A percentile compares a stretch with the other conserved stretches of the same genome.
Conservation (phyloP, 2,797 vertebrate genomes). For the Anguilla megastoma region DNA sequence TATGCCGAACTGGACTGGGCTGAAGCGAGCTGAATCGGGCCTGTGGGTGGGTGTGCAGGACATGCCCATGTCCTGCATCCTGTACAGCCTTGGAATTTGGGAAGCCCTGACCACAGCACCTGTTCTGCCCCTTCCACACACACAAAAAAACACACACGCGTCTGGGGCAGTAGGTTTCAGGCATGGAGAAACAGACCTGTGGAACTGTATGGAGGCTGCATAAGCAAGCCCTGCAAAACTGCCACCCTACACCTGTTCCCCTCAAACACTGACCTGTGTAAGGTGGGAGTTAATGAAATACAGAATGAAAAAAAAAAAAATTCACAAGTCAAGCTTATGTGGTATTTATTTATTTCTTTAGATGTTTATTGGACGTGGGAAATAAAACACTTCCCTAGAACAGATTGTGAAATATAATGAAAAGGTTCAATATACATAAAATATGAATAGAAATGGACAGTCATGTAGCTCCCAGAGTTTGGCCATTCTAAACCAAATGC, state of each 20-base stretch:
- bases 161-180: neutral
- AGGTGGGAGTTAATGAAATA: neutral
- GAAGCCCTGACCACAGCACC: neutral
- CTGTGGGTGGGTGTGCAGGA: neutral
- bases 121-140: neutral
- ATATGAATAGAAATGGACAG: conserved; percentile 42
- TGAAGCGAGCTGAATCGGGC: neutral
- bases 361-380: conserved; percentile 63
- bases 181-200: neutral
- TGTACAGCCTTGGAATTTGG: neutral
- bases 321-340: neutral
- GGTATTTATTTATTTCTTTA: neutral
- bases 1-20: neutral
- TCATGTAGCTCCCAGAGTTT: conserved; percentile 26
- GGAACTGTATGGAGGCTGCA: neutral
- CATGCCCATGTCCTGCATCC: too few relatives aligned
- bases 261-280: neutral
- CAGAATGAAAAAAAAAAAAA: neutral
- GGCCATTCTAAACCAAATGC: conserved; percentile 16
- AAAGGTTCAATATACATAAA: conserved; percentile 54
- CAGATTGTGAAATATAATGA: conserved; percentile 46
- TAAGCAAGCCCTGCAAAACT: neutral
- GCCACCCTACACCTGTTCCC: neutral
- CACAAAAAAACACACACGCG: neutral
- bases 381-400: conserved; percentile 45